Evolutionary conservation across 1,140 invertebrate genomes (phyloP).

Genomic region (Xylocopa sonorina): DNA sequence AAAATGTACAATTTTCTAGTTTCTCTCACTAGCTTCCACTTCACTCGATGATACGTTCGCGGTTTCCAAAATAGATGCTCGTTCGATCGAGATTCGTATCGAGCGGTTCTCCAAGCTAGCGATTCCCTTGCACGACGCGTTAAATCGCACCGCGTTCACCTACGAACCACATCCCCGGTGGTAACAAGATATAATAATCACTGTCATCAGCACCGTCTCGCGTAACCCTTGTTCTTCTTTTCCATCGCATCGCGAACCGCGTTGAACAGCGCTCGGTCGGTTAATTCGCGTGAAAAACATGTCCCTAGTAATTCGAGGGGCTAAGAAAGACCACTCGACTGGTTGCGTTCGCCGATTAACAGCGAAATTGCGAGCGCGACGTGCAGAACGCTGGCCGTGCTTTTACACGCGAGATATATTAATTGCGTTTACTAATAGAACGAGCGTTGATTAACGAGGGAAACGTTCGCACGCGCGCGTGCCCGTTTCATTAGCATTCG

Average conservation of each 20-base stretch:
- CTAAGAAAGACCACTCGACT: slow-evolving; percentile 39
- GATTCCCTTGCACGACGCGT: slow-evolving; percentile 65
- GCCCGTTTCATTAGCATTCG: slow-evolving; percentile 35
- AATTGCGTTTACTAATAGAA: slow-evolving; percentile 27
- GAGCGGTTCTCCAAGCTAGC: slow-evolving; percentile 64
- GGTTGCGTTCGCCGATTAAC: slow-evolving; percentile 52
- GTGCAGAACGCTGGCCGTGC: slow-evolving; percentile 8
- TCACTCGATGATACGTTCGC: neutral
- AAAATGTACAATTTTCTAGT: too few relatives aligned
- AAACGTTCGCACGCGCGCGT: slow-evolving; percentile 28
- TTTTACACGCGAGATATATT: slow-evolving; percentile 27
- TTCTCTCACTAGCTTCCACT: rapidly evolving
- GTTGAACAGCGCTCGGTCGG: neutral
- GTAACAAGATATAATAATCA: slow-evolving; percentile 72
- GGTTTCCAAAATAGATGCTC: slow-evolving; percentile 54
- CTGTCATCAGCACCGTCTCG: slow-evolving; percentile 66
- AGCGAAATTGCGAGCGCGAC: slow-evolving; percentile 14
- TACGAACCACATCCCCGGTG: slow-evolving; percentile 59
- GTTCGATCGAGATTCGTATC: slow-evolving; percentile 64
- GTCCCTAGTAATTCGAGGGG: slow-evolving; percentile 12
- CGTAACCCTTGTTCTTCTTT: slow-evolving; percentile 44
- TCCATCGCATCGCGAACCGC: slow-evolving; percentile 28
- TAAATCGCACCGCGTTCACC: slow-evolving; percentile 55
- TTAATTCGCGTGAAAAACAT: slow-evolving; percentile 59
- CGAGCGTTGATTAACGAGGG: slow-evolving; percentile 41